Base-by-base conservation (phyloP, 2,888 invertebrate genomes). In the Xanthorhoe spadicearia region DNA sequence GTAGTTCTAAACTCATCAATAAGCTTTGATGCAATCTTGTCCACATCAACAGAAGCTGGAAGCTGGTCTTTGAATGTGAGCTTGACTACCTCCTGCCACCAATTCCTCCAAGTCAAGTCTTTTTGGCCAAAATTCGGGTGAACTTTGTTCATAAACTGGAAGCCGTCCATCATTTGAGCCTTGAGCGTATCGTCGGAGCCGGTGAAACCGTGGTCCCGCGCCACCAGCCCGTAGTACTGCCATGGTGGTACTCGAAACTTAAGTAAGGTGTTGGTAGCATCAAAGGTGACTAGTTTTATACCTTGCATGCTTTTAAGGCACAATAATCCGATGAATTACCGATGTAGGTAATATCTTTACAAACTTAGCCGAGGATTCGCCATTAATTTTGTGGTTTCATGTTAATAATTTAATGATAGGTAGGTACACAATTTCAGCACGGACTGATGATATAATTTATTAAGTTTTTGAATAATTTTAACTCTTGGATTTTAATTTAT, bases 191-290 rank as follows among this genome's bases (percentile, higher is more conserved):
- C 74, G 17, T 77, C 78, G 68, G 95, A 94, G 58, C 95, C 94
- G 51, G 88, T 80, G 38, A 96, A 93, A 0, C 97, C 98, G 83
- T 96, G 94, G 62, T 95, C 90, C 5, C 93, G 91, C 4, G 96
- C 97, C 63, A 96, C 94, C 70, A 94, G 92, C 8, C 95, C 94
- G 85, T 98, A 98, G 81, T 96, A 95, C 72, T 95, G 93, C 75
- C 96, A 96, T n/a, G 96, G 95, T 57, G 95, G 92, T 10, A 94
- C 88, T 56, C 94, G 94, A 78, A 97, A 96, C 77, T 95, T 94
- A 43, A 98, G 86, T 51, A 98, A 87, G 0, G 98, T 98, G 75
- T 97, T 97, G 13, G 97, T 98, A 61, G 97, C 96, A 87, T 98
- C 98, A 84, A 98, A 97, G 10, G 98, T 98, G 59, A 98, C 94